A percentile compares a stretch with the other conserved stretches of the same genome.
Conservation (phyloP, 2,888 invertebrate genomes). For the Xestia xanthographa region DNA sequence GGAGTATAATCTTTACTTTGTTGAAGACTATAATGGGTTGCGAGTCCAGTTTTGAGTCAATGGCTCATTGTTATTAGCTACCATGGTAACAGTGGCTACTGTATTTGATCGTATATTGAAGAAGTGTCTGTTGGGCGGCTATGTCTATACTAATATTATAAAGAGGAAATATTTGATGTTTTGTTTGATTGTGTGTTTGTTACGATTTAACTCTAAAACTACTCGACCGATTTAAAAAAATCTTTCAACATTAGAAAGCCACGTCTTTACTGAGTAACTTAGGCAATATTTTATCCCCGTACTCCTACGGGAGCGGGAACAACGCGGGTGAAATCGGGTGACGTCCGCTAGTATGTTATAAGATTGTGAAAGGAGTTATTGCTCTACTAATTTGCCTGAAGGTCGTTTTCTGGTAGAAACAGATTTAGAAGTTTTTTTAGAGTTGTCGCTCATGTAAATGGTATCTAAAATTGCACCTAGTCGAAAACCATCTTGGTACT, state of each 20-base stretch:
- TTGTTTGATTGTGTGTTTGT: too few relatives aligned
- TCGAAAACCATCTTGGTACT: not conserved
- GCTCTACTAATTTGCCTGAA: not conserved
- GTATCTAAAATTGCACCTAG: not conserved
- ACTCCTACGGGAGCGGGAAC: too few relatives aligned
- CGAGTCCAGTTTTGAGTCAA: not conserved
- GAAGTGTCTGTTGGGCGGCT: not conserved
- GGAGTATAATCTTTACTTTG: not conserved
- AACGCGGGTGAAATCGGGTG: too few relatives aligned
- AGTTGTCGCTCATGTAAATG: not conserved
- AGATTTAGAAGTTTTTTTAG: not conserved
- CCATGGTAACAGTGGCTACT: not conserved
- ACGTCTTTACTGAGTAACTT: too few relatives aligned
- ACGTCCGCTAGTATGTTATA: not conserved
- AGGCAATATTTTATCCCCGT: too few relatives aligned
- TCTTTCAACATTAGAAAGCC: too few relatives aligned
- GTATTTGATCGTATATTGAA: not conserved
- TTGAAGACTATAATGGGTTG: not conserved
- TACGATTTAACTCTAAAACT: too few relatives aligned
- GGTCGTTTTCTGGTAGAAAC: not conserved
- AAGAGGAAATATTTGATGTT: too few relatives aligned
- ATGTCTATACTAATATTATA: too few relatives aligned
- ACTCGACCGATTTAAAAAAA: too few relatives aligned
- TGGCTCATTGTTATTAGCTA: not conserved
- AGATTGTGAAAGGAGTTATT: not conserved